A percentile compares a stretch with the other conserved stretches of the same genome.
Conservation (phyloP, 1,140 invertebrate genomes). For the Zaprionus tsacasi region DNA sequence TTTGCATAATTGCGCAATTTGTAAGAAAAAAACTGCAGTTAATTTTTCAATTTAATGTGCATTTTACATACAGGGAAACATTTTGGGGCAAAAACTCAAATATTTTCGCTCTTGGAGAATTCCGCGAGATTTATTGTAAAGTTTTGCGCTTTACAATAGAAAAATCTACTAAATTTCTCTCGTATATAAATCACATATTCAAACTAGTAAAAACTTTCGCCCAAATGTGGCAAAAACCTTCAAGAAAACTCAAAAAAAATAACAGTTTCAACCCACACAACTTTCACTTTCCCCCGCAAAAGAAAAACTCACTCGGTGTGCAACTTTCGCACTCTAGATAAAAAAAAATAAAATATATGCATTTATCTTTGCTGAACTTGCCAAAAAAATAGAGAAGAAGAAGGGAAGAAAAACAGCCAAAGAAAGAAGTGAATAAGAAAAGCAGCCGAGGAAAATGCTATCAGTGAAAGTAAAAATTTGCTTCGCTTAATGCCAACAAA, state of each 20-base stretch:
- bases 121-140: not conserved
- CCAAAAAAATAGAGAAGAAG: slow-evolving; percentile 12
- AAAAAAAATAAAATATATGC: slow-evolving; percentile 43
- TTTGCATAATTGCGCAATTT: slow-evolving; percentile 9
- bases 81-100: not conserved
- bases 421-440: not conserved
- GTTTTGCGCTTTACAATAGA: not conserved
- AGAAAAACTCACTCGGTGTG: slow-evolving; percentile 13
- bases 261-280: not conserved
- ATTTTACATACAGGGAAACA: not conserved
- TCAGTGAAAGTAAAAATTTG: slow-evolving; percentile 41
- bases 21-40: not conserved
- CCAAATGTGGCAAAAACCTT: slow-evolving; percentile 1
- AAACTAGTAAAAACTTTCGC: slow-evolving; percentile 5
- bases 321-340: slow-evolving; percentile 43
- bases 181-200: slow-evolving; percentile 5
- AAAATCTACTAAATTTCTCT: not conserved
- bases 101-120: not conserved
- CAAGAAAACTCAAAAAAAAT: not conserved
- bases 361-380: slow-evolving; percentile 45
- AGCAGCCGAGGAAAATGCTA: slow-evolving; percentile 18
- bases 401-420: not conserved
- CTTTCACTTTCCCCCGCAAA: not conserved
- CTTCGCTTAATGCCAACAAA: slow-evolving; percentile 33
- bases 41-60: not conserved